Percentiles rank a stretch among this genome's conserved stretches.
Evolutionary conservation across 1,140 invertebrate genomes (phyloP).

Genomic region (Vanessa tameamea): DNA sequence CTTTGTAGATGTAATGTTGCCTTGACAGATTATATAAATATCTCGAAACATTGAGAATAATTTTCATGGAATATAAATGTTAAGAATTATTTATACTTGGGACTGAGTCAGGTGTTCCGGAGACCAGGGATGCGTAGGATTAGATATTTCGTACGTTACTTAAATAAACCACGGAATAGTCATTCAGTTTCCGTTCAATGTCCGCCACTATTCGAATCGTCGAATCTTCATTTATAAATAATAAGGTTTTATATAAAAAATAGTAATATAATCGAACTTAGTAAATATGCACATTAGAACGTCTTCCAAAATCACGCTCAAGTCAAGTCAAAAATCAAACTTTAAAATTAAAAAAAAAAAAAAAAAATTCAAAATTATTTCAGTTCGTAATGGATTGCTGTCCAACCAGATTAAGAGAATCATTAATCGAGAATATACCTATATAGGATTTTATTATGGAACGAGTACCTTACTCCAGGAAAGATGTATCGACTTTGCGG

Average conservation of each 20-base stretch:
- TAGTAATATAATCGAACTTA: no score
- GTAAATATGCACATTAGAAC: no score
- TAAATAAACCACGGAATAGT: slow-evolving; percentile 34
- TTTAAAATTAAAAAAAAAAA: no score
- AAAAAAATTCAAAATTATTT: no score
- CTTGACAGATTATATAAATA: slow-evolving; percentile 2
- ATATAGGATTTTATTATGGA: no score
- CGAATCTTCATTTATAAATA: background rate
- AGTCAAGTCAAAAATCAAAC: no score
- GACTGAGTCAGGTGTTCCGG: slow-evolving; percentile 46
- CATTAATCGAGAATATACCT: no score
- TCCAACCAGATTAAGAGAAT: no score
- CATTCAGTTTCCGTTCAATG: slow-evolving; percentile 31
- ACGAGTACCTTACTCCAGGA: no score
- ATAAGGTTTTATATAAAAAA: background rate
- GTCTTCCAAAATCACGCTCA: no score
- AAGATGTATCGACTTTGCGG: no score
- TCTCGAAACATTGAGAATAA: slow-evolving; percentile 4
- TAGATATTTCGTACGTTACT: slow-evolving; percentile 36
- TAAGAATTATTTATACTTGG: slow-evolving; percentile 43
- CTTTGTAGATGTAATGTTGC: background rate
- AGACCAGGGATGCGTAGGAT: slow-evolving; percentile 47
- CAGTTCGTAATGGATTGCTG: no score
- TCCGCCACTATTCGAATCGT: background rate
- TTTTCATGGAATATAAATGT: slow-evolving; percentile 4